Evolutionary conservation across 37 sponge, comb jelly and placozoan genomes (phyloP).

Genomic region (Trichoplax adhaerens): DNA sequence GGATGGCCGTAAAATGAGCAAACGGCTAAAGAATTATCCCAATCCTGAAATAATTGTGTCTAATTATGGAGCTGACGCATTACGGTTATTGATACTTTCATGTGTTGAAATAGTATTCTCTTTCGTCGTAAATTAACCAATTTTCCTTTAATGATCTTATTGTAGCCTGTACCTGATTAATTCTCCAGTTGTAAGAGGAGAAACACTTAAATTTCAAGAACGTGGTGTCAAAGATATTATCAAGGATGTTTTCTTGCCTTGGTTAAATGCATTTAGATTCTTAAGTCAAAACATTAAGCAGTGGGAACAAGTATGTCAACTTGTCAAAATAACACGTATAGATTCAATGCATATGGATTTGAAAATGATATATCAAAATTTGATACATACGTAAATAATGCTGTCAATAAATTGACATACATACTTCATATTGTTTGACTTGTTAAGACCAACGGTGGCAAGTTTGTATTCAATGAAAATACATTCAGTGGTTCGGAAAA

Average conservation of each 20-base stretch:
- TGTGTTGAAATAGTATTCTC: background rate
- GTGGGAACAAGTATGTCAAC: constrained; percentile 30
- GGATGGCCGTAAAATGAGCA: constrained; percentile 95
- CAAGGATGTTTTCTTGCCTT: constrained; percentile 95
- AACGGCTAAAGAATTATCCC: constrained; percentile 95
- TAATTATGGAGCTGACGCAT: constrained; percentile 82
- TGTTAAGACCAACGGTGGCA: constrained; percentile 33
- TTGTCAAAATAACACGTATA: background rate
- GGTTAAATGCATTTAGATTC: constrained; percentile 98
- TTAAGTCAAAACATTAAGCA: constrained; percentile 72
- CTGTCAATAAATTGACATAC: background rate
- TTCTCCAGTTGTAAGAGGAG: constrained; percentile 91
- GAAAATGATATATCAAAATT: background rate
- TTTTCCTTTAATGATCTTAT: background rate
- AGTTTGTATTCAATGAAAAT: constrained; percentile 34
- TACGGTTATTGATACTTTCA: constrained; percentile 29
- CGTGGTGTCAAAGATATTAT: constrained; percentile 82
- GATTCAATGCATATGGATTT: background rate
- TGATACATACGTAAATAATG: background rate
- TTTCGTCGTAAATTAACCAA: background rate
- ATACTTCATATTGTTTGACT: background rate
- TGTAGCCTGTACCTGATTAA: constrained; percentile 78
- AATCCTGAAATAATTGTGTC: constrained; percentile 75
- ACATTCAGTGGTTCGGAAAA: constrained; percentile 33
- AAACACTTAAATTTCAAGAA: constrained; percentile 78